Conservation (phyloP, 2,113 vertebrate genomes). For the Trematomus loennbergii region DNA sequence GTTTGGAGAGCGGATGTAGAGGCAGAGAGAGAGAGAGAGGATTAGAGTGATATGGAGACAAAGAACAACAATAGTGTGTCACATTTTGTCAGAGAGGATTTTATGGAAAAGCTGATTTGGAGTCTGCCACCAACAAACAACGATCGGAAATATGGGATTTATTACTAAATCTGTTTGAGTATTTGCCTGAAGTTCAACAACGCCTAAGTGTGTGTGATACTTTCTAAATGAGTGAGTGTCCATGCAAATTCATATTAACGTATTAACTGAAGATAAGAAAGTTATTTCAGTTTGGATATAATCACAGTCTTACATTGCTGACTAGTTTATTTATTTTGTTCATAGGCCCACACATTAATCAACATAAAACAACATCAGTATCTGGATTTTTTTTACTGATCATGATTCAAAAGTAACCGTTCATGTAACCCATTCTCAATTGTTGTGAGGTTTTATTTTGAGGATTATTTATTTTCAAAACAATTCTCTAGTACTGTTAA, state of each 20-base stretch:
- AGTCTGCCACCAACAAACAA: constrained; percentile 80
- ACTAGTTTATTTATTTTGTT: background rate
- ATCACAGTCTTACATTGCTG: background rate
- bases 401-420: background rate
- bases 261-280: background rate
- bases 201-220: constrained; percentile 37
- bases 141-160: constrained; percentile 78
- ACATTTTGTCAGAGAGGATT: constrained; percentile 81
- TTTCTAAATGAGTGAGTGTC: constrained; percentile 27
- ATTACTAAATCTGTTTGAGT: constrained; percentile 71
- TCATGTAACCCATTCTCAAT: background rate
- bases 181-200: constrained; percentile 68
- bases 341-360: background rate
- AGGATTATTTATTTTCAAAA: no score
- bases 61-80: constrained; percentile 81
- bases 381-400: background rate
- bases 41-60: constrained; percentile 81
- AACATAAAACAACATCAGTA: background rate
- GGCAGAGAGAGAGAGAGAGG: constrained; percentile 74
- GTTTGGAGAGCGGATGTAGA: constrained; percentile 62
- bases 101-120: constrained; percentile 82
- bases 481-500: no score
- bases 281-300: background rate
- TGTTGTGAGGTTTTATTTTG: background rate
- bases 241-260: background rate